phyloP scores from a whole-genome alignment of 2,113 vertebrate genomes.

The Phalacrocorax pelagicus region DNA sequence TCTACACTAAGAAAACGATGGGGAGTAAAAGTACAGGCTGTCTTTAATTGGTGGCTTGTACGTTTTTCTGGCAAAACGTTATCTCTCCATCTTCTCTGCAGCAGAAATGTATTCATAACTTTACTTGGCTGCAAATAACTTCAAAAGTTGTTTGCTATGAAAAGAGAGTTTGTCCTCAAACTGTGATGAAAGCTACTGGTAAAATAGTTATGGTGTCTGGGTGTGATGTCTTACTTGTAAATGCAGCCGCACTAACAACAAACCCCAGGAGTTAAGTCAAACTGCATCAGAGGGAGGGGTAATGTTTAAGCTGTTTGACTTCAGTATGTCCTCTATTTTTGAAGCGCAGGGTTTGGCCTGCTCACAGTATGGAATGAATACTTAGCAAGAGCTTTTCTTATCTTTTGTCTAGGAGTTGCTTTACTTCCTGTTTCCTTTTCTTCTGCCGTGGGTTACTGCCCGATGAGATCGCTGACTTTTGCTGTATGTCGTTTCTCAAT shows the following conservation, averaged over 20 bases:
- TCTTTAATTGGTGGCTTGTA: rapidly evolving
- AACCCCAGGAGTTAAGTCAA: neutral
- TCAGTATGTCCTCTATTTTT: neutral
- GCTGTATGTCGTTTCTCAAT: neutral
- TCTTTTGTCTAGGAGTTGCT: neutral
- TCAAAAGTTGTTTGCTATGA: neutral
- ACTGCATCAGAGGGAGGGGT: neutral
- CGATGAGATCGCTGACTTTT: neutral
- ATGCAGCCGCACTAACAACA: neutral
- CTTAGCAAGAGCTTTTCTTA: neutral
- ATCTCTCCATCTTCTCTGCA: neutral
- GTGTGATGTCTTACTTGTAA: neutral
- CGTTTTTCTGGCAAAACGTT: neutral
- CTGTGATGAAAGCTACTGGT: neutral
- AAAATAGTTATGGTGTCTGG: neutral
- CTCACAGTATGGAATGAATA: neutral
- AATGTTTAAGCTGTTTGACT: neutral
- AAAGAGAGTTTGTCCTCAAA: neutral
- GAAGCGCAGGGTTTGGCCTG: neutral
- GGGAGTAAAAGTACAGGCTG: neutral
- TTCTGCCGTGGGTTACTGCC: neutral
- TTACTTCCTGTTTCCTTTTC: neutral
- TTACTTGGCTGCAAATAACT: neutral
- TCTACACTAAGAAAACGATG: neutral
- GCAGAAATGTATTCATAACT: neutral